Base-by-base conservation (phyloP, 2,797 vertebrate species). In the Pseudopleuronectes americanus region DNA sequence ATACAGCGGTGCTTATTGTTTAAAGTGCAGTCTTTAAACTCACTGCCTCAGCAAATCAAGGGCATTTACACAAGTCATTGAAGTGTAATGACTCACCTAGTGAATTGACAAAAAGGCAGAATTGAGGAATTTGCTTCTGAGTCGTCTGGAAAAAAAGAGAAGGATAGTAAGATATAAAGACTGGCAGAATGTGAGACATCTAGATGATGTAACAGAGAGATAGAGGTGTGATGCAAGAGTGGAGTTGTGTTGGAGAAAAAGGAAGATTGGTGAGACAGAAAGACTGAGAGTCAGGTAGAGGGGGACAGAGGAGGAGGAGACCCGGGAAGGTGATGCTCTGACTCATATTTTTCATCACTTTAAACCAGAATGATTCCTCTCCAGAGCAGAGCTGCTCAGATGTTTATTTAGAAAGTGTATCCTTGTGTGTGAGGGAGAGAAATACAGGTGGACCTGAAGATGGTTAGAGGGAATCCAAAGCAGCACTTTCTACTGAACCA, bases 241-340 rank as follows among this genome's bases (percentile, higher is more conserved):
- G 59, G 67, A 77, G 74, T 56, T 66, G 28, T 56, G 71, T 79
- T 58, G 81, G 48, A 65, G 65, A 71, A 62, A 72, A 12, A 75
- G 26, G 52, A 58, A 68, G 28, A n/a, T 19, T 76, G 49, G 58
- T 61, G 76, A 73, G 61, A 54, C 36, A 43, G 73, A 55, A 57
- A 76, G 45, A 28, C 61, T 76, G 76, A 55, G 19, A 62, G 12
- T 22, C 12, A 51, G 65, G 48, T 33, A 21, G 48, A 63, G 33
- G 43, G 36, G 3, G 33, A 13, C 12, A 13, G 4, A 45, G 43
- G 43, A 4, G 43, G 60, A 75, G 60, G 67, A 69, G 33, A 52
- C 49, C 49, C 60, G 38, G 59, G 33, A 60, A 67, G 67, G 23
- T 55, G 49, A 65, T 76, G 54, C 33, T 68, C 53, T 65, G 60